Evolutionary conservation across 2,113 vertebrate genomes (phyloP), one percentile per base, ranked within the genome.

Genomic region (Callocephalon fimbriatum): DNA sequence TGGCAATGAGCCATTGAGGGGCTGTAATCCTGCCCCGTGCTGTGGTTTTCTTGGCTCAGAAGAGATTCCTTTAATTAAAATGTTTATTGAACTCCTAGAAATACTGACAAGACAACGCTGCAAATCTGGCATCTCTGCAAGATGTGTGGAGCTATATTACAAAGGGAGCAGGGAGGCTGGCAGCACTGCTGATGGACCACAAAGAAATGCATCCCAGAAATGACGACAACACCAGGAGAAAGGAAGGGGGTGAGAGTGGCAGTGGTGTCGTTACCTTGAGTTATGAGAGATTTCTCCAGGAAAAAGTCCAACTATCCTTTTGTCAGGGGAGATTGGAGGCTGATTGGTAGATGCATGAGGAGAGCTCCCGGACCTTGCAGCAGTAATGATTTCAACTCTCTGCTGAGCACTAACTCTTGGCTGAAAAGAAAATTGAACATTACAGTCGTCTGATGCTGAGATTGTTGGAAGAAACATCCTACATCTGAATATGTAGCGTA

Each of bases 391-490:
- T 91, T 96, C 93, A 94, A 78, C 91, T 97, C 97, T 97, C 96
- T 93, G 90, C 86, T 97, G 97, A 97, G 96, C 97, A 96, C 97
- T 97, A 96, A 96, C 94, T 97, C 97, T 95, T 96, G 44, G 8
- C 93, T 91, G 97, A 58, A 95, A 91, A 95, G 95, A 93, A 97
- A 97, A 97, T 97, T 96, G 96, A 96, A 96, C 96, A 77, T 96
- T 86, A 79, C 76, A 63, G 86, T 76, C 8, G 2, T 67, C 74
- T 88, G 96, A 65, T 50, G 84, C 89, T 35, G 94, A 48, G 84
- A 51, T 81, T 51, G 94, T 87, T 91, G 91, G 97, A 85, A 96
- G 92, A 63, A 88, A 61, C 29, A 0, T 88, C 94, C 92, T 95
- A 51, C 32, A 94, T 95, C 73, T 96, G 93, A 94, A 93, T 95